Evolutionary conservation across 1,140 invertebrate species (phyloP), one percentile per base, ranked within the genome.

Genomic region (Drosophila virilis): DNA sequence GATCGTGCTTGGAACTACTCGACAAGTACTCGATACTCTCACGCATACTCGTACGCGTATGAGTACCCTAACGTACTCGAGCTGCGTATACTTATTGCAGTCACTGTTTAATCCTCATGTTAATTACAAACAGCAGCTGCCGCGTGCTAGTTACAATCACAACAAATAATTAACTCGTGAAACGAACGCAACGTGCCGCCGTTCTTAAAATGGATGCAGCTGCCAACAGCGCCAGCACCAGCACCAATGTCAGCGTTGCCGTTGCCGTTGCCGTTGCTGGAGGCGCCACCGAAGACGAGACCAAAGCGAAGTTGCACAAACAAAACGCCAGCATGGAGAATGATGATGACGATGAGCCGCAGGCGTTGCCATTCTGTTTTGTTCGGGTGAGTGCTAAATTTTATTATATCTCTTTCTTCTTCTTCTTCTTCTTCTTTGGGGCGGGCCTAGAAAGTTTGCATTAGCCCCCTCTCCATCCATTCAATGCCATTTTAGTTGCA

Each of bases 291-390:
- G 50, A 57, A 38, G 70, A 59, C 22, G 54, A 59, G 35, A 38
- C 42, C 45, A 45, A 15, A 50, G 8, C 9, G 9, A 33, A 59
- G 13, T 17, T 28, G 54, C 62, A 66, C 60, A 55, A 55, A 17
- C 52, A 58, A 37, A 69, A 52, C 46, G 57, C 13, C 52, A 51
- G 42, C 33, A 74, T 70, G 66, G 72, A 70, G 33, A 70, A 74
- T 13, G 58, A 74, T 17, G 52, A 74, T 28, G 40, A 70, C 17
- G 57, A 55, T 13, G 75, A 66, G 58, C 75, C 75, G n/a, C 75
- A 77, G 59, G 59, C 71, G 17, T 45, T 77, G 38, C 52, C 75
- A 58, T 77, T 77, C 35, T 77, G 75, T 22, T 77, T 77, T 40
- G 54, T 77, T 12, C 55, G 75, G 65, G 75, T 78, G 33, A 74